Percentiles rank a stretch among this genome's conserved stretches.
Evolutionary conservation across 2,888 invertebrate species (phyloP).

Genomic region (Abrostola tripartita): DNA sequence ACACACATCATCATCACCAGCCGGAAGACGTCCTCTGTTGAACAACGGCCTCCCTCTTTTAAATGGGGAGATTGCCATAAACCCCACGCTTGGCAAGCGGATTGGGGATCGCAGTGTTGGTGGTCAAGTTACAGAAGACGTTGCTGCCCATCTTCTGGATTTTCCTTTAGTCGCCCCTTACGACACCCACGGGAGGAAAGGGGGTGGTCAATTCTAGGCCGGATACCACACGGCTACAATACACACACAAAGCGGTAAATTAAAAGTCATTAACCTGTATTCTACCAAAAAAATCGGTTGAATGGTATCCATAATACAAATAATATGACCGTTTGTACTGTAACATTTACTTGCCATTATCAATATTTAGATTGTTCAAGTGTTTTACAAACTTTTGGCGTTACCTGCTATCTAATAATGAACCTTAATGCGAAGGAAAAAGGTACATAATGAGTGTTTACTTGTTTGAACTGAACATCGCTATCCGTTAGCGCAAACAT

Average conservation of each 20-base stretch:
- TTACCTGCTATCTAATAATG: slow-evolving; percentile 11
- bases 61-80: too few species aligned
- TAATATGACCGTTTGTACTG: slow-evolving; percentile 42
- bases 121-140: too few species aligned
- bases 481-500: slow-evolving; percentile 69
- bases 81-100: too few species aligned
- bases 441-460: not conserved
- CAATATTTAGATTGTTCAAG: slow-evolving; percentile 66
- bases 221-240: too few species aligned
- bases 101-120: too few species aligned
- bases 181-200: too few species aligned
- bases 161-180: too few species aligned
- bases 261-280: slow-evolving; percentile 42
- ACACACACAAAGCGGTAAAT: not conserved
- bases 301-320: slow-evolving; percentile 44
- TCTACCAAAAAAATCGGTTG: slow-evolving; percentile 34
- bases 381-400: slow-evolving; percentile 61
- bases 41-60: too few species aligned
- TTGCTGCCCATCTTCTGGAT: too few species aligned
- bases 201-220: too few species aligned
- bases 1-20: too few species aligned
- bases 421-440: slow-evolving; percentile 7
- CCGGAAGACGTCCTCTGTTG: too few species aligned
- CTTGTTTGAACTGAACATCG: slow-evolving; percentile 39
- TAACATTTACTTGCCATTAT: slow-evolving; percentile 51